Percentiles rank a stretch among this genome's conserved stretches.
These are phyloP conservation scores for Toxotes lorentzi DNA, from an alignment of 2,797 vertebrate genomes.

Conservation along the genomic window DNA sequence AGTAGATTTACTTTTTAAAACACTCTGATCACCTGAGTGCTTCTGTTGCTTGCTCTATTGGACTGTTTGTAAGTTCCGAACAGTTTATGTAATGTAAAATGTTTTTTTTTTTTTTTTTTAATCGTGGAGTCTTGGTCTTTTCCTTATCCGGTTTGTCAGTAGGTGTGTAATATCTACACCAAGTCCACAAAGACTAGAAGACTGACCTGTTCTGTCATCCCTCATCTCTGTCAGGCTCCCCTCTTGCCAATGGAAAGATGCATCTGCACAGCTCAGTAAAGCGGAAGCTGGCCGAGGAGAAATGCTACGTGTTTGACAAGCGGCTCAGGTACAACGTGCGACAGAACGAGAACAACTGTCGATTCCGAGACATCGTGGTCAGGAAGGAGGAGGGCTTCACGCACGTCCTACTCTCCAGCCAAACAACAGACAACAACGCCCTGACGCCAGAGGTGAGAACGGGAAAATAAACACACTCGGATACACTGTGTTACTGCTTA, in stretches of 20 bases:
- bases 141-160: not conserved
- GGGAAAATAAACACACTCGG: not conserved
- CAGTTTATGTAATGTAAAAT: not conserved
- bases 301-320: slow-evolving; percentile 95
- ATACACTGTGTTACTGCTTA: not conserved
- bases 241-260: slow-evolving; percentile 90
- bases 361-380: slow-evolving; percentile 97
- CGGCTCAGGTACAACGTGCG: slow-evolving; percentile 96
- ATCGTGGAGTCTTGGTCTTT: not conserved
- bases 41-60: not conserved
- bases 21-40: not conserved
- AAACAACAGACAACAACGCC: slow-evolving; percentile 97
- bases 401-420: slow-evolving; percentile 95
- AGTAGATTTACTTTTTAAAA: no score
- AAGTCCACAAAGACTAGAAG: not conserved
- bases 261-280: slow-evolving; percentile 92
- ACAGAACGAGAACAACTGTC: slow-evolving; percentile 96
- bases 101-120: not conserved
- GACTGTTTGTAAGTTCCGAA: not conserved
- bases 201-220: slow-evolving; percentile 42
- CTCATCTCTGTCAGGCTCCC: slow-evolving; percentile 82
- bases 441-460: slow-evolving; percentile 95
- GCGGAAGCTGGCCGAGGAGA: slow-evolving; percentile 92
- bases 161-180: not conserved
- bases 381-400: slow-evolving; percentile 98